Evolutionary conservation across 37 sponge, comb jelly and placozoan genomes (phyloP).

Genomic region (Aplysina aerophoba): DNA sequence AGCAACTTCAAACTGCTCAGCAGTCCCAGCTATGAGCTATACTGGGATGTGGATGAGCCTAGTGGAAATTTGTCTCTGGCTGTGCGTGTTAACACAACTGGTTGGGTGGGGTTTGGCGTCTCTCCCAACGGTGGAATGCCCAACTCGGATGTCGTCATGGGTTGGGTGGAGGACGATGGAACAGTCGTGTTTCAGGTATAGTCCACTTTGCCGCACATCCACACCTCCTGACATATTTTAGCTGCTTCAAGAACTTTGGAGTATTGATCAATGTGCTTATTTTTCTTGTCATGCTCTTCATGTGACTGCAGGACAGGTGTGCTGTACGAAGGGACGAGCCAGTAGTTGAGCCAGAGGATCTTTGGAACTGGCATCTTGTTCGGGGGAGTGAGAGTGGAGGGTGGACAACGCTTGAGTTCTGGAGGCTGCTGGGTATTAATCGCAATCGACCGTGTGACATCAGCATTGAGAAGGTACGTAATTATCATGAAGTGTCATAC

Average conservation of each 20-base stretch:
- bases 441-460: too few species aligned
- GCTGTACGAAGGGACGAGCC: too few species aligned
- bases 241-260: too few species aligned
- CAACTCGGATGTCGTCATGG: conserved; percentile 64
- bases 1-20: not conserved
- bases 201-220: not conserved
- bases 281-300: too few species aligned
- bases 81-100: conserved; percentile 60
- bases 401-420: conserved; percentile 29
- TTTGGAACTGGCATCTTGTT: not conserved
- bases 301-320: too few species aligned
- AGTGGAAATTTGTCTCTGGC: conserved; percentile 46
- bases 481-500: too few species aligned
- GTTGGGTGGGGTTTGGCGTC: conserved; percentile 74
- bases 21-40: conserved; percentile 30
- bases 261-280: too few species aligned
- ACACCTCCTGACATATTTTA: too few species aligned
- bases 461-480: too few species aligned
- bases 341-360: too few species aligned
- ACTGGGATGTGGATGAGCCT: conserved; percentile 46
- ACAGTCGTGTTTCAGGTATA: conserved; percentile 6
- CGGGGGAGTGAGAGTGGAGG: not conserved
- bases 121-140: conserved; percentile 78
- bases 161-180: conserved; percentile 59
- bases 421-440: conserved; percentile 9